These are phyloP conservation scores for Drosophila limbata DNA, from an alignment of 2,888 invertebrate genomes.

Conservation along the genomic window DNA sequence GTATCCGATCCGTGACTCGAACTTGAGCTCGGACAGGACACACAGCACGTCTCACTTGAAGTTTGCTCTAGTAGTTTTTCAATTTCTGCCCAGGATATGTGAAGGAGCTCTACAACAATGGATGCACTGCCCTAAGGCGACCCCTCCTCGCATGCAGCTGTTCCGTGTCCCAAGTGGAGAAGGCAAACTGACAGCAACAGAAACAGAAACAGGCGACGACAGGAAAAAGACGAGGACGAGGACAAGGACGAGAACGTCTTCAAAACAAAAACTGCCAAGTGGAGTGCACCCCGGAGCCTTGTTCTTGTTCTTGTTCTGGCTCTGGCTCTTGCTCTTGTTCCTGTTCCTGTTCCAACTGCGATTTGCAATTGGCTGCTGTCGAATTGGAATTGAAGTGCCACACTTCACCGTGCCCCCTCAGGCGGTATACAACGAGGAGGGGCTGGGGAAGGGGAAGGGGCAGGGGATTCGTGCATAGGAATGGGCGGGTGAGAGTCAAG, in stretches of 20 bases:
- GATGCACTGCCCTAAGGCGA: slow-evolving; percentile 42
- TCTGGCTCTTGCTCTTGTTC: not conserved
- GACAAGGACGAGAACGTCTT: slow-evolving; percentile 35
- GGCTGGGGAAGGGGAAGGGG: not conserved
- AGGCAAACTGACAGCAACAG: slow-evolving; percentile 63
- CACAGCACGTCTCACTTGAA: slow-evolving; percentile 64
- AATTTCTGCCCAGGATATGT: slow-evolving; percentile 67
- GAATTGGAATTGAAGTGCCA: slow-evolving; percentile 68
- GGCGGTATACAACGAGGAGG: slow-evolving; percentile 12
- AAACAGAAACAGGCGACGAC: slow-evolving; percentile 57
- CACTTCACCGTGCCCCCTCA: slow-evolving; percentile 46
- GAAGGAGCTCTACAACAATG: slow-evolving; percentile 45
- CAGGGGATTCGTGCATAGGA: not conserved
- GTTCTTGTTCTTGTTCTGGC: slow-evolving; percentile 34
- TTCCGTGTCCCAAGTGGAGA: slow-evolving; percentile 59
- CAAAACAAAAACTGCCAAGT: slow-evolving; percentile 58
- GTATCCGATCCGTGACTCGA: slow-evolving; percentile 35
- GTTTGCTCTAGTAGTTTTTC: slow-evolving; percentile 64
- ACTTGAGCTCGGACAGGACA: slow-evolving; percentile 10
- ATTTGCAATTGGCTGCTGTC: slow-evolving; percentile 70
- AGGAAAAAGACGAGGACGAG: slow-evolving; percentile 1
- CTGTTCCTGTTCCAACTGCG: slow-evolving; percentile 54
- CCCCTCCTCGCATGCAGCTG: slow-evolving; percentile 45
- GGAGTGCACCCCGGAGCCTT: slow-evolving; percentile 54
- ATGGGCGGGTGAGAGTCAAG: slow-evolving; percentile 5